Conservation (phyloP, 2,888 invertebrate genomes). For the Napeogenes inachia region DNA sequence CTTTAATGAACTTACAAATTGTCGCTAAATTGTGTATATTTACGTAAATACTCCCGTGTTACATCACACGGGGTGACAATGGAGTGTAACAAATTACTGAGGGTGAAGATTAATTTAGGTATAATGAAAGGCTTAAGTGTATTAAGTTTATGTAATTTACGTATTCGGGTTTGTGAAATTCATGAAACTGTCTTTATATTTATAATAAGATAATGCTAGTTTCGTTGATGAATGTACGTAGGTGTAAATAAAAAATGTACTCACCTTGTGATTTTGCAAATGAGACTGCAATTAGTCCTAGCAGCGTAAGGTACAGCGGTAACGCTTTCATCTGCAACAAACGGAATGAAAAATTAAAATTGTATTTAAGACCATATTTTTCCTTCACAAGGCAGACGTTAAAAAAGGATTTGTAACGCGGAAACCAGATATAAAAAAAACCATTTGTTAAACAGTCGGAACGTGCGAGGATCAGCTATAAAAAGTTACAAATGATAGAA, state of each 20-base stretch:
- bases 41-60: constrained; percentile 10
- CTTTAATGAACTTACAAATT: constrained; percentile 12
- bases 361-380: neutral
- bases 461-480: neutral
- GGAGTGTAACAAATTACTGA: constrained; percentile 7
- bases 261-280: constrained; percentile 60
- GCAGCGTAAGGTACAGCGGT: constrained; percentile 51
- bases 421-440: too few relatives aligned
- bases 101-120: constrained; percentile 30
- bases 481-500: neutral
- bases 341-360: constrained; percentile 14
- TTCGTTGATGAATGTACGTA: constrained; percentile 4
- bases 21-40: constrained; percentile 10
- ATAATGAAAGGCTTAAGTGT: constrained; percentile 14
- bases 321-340: constrained; percentile 63
- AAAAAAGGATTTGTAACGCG: too few relatives aligned
- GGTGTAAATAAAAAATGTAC: constrained; percentile 12
- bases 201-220: neutral
- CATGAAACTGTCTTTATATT: neutral
- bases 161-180: constrained; percentile 1
- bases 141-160: constrained; percentile 7
- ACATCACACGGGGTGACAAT: constrained; percentile 4
- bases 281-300: constrained; percentile 48
- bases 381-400: too few relatives aligned
- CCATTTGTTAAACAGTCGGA: too few relatives aligned